Evolutionary conservation across 2,113 vertebrate species (phyloP), one percentile per base, ranked within the genome.

Genomic region (Psammodynastes pulverulentus): DNA sequence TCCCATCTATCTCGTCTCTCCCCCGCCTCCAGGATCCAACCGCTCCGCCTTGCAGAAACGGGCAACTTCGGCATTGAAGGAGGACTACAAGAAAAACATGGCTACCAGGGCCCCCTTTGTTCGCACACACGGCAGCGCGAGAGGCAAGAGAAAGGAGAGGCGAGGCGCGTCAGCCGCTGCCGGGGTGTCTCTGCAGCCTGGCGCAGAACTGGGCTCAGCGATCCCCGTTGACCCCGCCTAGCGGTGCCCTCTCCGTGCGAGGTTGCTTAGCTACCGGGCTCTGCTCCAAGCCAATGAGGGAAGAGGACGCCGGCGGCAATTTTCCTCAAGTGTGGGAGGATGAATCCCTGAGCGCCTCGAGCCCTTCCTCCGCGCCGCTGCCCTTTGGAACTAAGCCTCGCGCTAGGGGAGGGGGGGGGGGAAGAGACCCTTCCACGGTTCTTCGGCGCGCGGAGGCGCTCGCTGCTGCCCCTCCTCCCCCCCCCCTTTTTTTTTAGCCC

Each of bases 231-330:
- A 93, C 52, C 72, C 62, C 89, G 24, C 52, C 19, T 24, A 24
- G 46, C 3, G 52, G 52, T 34, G 54, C 54, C 85, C 49, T 26
- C 21, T 43, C 67, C 3, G 8, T 2, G 9, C 21, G 58, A 56
- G 67, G 92, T 85, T 91, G 86, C 92, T 88, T 88, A 88, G 90
- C 89, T 88, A 93, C 67, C 26, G 72, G 26, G 19, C 21, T 19
- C 24, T 4, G 23, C 86, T 23, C 45, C 67, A 3, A 88, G 52
- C 89, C 89, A 88, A 85, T 58, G 67, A 89, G 39, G n/a, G 51
- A 39, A 45, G 89, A 84, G 49, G 84, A 21, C 45, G 91, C 26
- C 45, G 10, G 48, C n/a, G 62, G 21, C 51, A 48, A 6, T 43
- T 90, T 90, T 87, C 17, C 89, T 86, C 34, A 19, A 54, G 92